Conservation (phyloP, 2,113 vertebrate genomes). For the Cnemophilus loriae region DNA sequence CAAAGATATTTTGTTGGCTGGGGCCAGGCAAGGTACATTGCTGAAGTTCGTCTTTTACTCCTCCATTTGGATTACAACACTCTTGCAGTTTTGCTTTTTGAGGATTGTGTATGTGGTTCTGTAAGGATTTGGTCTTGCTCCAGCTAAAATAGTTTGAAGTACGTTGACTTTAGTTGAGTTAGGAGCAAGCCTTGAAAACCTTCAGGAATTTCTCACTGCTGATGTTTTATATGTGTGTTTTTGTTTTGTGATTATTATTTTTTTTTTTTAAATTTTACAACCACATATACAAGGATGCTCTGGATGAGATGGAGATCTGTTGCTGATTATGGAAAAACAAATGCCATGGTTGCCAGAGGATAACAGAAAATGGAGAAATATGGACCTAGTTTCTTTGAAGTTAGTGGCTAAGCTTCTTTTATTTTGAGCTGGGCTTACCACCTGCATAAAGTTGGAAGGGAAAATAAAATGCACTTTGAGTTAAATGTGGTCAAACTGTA, state of each 20-base stretch:
- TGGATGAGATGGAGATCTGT: conserved; percentile 1
- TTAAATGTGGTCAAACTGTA: neutral
- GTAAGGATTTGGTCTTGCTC: neutral
- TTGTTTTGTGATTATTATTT: neutral
- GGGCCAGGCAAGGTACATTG: neutral
- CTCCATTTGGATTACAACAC: neutral
- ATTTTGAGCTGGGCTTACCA: neutral
- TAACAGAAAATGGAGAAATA: neutral
- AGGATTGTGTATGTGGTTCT: neutral
- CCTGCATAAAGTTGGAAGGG: neutral
- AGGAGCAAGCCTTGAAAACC: conserved; percentile 19
- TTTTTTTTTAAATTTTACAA: neutral
- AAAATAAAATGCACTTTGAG: neutral
- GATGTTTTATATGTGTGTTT: neutral
- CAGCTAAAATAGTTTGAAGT: neutral
- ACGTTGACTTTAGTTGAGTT: neutral
- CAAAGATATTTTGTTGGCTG: neutral
- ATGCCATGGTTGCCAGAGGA: neutral
- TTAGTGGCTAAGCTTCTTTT: neutral
- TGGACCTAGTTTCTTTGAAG: neutral
- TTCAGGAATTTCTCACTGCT: conserved; percentile 44
- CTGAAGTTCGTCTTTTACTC: neutral
- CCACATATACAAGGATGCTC: conserved; percentile 6
- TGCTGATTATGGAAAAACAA: neutral
- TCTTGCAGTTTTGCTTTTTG: conserved; percentile 24